Conservation (phyloP, 1,140 invertebrate genomes). For the Eurosta solidaginis region DNA sequence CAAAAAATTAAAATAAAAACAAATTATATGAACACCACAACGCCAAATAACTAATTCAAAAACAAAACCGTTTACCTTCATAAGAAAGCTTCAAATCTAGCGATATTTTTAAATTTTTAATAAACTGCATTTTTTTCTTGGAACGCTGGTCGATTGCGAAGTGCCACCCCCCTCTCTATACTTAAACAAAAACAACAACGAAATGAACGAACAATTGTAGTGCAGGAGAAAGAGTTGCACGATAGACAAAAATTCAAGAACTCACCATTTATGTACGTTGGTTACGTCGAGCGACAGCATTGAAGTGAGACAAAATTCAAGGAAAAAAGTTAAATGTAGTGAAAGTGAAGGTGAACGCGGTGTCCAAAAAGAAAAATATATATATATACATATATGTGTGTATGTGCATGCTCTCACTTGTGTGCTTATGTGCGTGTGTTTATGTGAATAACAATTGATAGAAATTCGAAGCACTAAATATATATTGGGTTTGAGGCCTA, state of each 20-base stretch:
- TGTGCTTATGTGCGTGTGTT: too few species aligned
- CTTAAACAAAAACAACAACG: not conserved
- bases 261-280: too few species aligned
- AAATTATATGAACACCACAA: too few species aligned
- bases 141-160: conserved; percentile 3
- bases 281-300: not conserved
- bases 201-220: not conserved
- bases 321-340: conserved; percentile 20
- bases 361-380: not conserved
- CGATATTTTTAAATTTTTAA: not conserved
- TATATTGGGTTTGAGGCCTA: too few species aligned
- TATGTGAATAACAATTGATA: too few species aligned
- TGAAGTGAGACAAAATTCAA: not conserved
- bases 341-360: conserved; percentile 9
- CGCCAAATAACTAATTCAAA: too few species aligned
- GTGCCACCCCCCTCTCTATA: not conserved
- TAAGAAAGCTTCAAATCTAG: too few species aligned
- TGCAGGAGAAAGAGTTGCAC: not conserved
- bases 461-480: too few species aligned
- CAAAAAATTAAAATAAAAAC: too few species aligned
- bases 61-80: too few species aligned
- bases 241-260: not conserved
- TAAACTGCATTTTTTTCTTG: not conserved
- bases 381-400: not conserved
- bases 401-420: too few species aligned